Evolutionary conservation across 35 echinoderm and acorn worm species (phyloP).

Genomic region (Ophioderma brevispina): DNA sequence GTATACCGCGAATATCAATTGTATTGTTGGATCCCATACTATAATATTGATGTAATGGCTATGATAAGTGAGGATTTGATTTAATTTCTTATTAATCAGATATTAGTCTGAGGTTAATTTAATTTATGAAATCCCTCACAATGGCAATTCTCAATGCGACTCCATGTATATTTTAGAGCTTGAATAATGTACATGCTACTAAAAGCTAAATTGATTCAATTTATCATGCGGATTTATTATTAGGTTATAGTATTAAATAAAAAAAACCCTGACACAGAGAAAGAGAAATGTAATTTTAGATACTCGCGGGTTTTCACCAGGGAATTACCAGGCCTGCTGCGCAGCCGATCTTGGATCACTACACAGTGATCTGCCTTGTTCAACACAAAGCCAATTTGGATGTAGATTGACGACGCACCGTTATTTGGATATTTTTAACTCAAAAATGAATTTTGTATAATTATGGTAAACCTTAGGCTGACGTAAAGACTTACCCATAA

Average conservation of each 20-base stretch:
- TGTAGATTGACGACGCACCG: not conserved
- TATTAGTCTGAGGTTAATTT: not conserved
- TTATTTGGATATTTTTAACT: not conserved
- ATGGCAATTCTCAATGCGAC: not conserved
- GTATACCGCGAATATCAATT: not conserved
- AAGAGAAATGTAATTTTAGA: not conserved
- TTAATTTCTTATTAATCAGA: slow-evolving; percentile 7
- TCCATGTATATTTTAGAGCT: not conserved
- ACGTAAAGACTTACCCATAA: not conserved
- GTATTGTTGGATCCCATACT: not conserved
- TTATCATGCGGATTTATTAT: not conserved
- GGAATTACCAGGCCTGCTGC: not conserved
- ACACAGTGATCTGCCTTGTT: not conserved
- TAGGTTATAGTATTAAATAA: not conserved
- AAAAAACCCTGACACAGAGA: not conserved
- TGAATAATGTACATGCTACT: not conserved
- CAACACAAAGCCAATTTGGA: not conserved
- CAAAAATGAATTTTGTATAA: slow-evolving; percentile 10
- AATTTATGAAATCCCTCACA: not conserved
- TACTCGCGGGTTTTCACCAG: not conserved
- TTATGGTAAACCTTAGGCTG: not conserved
- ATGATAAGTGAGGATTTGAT: not conserved
- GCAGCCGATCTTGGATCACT: not conserved
- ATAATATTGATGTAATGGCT: not conserved
- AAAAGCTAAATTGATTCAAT: not conserved